Evolutionary conservation across 2,888 invertebrate genomes (phyloP).

Genomic region (Callosobruchus maculatus): DNA sequence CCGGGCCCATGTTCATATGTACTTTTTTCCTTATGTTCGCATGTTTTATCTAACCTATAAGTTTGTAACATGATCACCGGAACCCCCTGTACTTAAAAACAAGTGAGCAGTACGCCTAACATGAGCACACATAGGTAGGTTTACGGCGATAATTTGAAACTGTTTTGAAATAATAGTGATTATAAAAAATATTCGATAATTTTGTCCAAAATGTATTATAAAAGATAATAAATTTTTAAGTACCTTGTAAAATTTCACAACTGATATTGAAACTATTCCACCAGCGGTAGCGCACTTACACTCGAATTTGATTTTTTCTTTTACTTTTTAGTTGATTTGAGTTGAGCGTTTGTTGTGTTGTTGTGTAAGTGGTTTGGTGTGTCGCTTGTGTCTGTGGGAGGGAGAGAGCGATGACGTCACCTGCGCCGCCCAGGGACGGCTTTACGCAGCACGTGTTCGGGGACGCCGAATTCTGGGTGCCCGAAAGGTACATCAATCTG

Average conservation of each 20-base stretch:
- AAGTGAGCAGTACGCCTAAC: no score
- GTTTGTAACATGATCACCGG: no score
- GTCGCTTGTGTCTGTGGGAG: slow-evolving; percentile 9
- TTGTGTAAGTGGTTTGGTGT: slow-evolving; percentile 14
- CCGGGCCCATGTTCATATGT: no score
- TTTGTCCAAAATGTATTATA: no score
- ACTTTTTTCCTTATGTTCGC: no score
- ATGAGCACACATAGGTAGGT: no score
- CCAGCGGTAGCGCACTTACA: neutral
- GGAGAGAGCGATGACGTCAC: neutral
- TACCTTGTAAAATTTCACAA: neutral
- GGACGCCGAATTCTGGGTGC: slow-evolving; percentile 66
- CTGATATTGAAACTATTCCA: neutral
- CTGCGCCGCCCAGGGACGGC: slow-evolving; percentile 27
- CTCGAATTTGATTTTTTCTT: slow-evolving; percentile 5
- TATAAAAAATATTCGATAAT: no score
- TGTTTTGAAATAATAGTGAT: no score
- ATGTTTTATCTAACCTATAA: no score
- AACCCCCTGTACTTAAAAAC: no score
- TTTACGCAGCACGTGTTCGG: slow-evolving; percentile 62
- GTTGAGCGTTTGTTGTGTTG: slow-evolving; percentile 1
- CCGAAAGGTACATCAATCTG: slow-evolving; percentile 63
- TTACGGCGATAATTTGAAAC: no score
- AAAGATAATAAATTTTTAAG: neutral
- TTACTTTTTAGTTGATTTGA: slow-evolving; percentile 23